These are phyloP conservation scores for Camponotus vicinus DNA, from an alignment of 1,140 invertebrate species.

Conservation along the genomic window DNA sequence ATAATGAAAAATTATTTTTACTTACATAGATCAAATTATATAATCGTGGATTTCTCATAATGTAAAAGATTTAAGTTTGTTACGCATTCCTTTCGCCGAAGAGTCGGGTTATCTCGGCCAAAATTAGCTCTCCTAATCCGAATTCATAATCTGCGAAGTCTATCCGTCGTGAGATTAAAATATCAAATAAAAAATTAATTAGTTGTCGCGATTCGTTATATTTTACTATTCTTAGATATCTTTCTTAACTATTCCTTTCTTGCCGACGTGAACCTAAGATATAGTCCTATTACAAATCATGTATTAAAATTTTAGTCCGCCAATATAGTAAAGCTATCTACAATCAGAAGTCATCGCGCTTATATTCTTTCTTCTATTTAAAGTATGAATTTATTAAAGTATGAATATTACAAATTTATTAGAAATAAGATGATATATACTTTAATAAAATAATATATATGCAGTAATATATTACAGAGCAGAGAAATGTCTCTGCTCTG, in stretches of 20 bases:
- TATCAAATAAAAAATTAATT: conserved; percentile 45
- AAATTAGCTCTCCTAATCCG: conserved; percentile 45
- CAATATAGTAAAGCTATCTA: no score
- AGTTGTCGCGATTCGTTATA: background rate
- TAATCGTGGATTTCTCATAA: background rate
- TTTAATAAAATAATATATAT: background rate
- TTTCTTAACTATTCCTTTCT: background rate
- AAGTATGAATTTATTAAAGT: no score
- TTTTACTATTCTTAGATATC: conserved; percentile 35
- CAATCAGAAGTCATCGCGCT: background rate
- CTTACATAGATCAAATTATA: background rate
- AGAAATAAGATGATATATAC: background rate
- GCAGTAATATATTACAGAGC: no score
- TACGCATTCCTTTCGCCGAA: background rate
- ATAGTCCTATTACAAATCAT: background rate
- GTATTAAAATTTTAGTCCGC: background rate
- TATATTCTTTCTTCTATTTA: background rate
- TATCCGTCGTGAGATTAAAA: conserved; percentile 33
- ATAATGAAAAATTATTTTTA: background rate
- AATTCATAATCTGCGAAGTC: conserved; percentile 21
- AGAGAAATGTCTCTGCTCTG: no score
- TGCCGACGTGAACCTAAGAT: background rate
- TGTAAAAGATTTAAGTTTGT: background rate
- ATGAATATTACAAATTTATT: background rate
- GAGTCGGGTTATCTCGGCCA: conserved; percentile 15